Percentiles rank a stretch among this genome's conserved stretches.
Conservation (phyloP, 1,140 invertebrate species). For the Leptopilina boulardi region DNA sequence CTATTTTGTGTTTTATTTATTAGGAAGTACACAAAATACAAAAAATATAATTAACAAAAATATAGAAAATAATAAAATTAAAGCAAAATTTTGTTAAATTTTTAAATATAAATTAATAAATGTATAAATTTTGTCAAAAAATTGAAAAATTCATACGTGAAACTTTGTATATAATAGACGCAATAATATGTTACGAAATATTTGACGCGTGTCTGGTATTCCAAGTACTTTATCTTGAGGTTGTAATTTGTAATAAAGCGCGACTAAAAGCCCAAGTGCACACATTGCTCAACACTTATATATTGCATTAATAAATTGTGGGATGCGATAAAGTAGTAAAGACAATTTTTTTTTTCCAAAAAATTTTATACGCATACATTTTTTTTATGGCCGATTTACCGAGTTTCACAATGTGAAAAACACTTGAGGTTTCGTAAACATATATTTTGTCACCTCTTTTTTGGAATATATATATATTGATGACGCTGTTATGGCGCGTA, state of each 20-base stretch:
- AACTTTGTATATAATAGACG: no score
- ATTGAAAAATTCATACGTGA: no score
- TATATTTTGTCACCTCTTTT: not conserved
- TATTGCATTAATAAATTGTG: not conserved
- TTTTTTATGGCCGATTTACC: conserved; percentile 3
- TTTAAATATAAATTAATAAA: no score
- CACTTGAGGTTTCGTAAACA: not conserved
- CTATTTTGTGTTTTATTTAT: conserved; percentile 35
- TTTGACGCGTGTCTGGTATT: conserved; percentile 6
- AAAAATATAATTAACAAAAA: no score
- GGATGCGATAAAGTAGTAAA: not conserved
- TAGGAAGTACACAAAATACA: not conserved
- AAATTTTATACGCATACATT: not conserved
- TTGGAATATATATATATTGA: no score
- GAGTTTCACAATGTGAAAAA: conserved; percentile 2
- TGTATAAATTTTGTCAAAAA: no score
- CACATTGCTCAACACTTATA: not conserved
- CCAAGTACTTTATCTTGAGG: not conserved
- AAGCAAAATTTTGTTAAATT: no score
- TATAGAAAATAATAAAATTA: no score
- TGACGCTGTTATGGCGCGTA: no score
- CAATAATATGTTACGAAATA: not conserved
- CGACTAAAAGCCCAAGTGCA: not conserved
- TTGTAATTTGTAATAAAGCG: conserved; percentile 10
- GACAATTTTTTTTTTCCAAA: not conserved